Evolutionary conservation across 2,797 vertebrate genomes (phyloP).

Genomic region (Acestrorhynchus altus): DNA sequence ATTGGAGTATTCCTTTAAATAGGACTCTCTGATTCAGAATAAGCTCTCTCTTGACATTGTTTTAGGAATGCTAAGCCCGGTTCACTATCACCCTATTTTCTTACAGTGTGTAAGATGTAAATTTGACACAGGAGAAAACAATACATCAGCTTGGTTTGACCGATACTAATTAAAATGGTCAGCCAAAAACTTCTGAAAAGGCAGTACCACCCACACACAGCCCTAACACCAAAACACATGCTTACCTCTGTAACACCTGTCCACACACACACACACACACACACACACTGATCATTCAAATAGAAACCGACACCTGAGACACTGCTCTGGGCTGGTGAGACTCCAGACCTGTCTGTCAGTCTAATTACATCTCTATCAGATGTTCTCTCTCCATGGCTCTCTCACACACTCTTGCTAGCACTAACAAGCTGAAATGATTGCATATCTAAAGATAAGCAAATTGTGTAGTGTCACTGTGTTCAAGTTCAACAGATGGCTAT

Average conservation of each 20-base stretch:
- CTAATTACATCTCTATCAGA: background rate
- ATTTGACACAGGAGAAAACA: background rate
- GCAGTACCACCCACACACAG: background rate
- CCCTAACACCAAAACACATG: background rate
- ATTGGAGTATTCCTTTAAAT: background rate
- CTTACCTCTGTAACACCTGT: background rate
- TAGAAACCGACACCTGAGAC: slow-evolving; percentile 23
- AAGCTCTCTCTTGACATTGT: background rate
- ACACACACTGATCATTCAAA: slow-evolving; percentile 19
- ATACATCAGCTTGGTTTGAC: background rate
- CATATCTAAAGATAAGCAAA: background rate
- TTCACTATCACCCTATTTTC: background rate
- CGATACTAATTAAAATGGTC: background rate
- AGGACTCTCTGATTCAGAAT: background rate
- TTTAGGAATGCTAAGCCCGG: background rate
- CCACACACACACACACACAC: too few species aligned
- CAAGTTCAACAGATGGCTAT: too few species aligned
- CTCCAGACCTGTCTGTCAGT: slow-evolving; percentile 33
- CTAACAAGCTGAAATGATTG: background rate
- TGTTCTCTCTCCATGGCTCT: background rate
- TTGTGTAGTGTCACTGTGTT: too few species aligned
- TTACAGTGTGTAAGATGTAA: background rate
- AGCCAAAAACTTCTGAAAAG: background rate
- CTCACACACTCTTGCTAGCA: slow-evolving; percentile 1
- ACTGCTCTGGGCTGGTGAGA: background rate